Evolutionary conservation across 2,797 vertebrate genomes (phyloP).

Genomic region (Melanitta fusca): DNA sequence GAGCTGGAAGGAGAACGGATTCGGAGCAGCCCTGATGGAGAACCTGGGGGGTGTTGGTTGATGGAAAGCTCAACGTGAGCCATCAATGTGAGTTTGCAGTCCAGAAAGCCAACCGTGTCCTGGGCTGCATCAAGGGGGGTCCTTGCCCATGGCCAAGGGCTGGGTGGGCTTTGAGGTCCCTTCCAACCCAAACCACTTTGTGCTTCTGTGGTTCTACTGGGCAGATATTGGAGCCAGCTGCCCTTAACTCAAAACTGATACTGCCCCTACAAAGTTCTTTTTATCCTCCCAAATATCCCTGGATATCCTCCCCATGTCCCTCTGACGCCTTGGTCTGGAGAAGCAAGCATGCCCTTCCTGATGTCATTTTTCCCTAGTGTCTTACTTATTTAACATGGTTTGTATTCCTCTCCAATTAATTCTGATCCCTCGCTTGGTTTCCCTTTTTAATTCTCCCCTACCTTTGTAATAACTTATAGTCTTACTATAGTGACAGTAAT

Average conservation of each 20-base stretch:
- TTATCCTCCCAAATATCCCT: background rate
- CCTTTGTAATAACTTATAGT: conserved; percentile 6
- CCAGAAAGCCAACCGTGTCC: too few relatives aligned
- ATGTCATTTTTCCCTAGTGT: accelerated
- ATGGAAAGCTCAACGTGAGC: too few relatives aligned
- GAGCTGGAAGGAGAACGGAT: too few relatives aligned
- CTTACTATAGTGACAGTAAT: conserved; percentile 33
- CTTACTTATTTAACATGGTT: background rate
- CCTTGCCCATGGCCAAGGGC: too few relatives aligned
- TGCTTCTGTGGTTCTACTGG: too few relatives aligned
- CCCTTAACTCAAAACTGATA: background rate
- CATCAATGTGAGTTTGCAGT: too few relatives aligned
- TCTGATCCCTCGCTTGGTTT: background rate
- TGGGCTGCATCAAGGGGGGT: too few relatives aligned
- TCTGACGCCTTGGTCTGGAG: background rate
- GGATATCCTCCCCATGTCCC: background rate
- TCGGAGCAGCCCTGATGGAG: too few relatives aligned
- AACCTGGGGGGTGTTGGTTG: too few relatives aligned
- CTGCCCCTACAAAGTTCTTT: background rate
- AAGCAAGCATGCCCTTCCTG: background rate
- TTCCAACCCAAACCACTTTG: too few relatives aligned
- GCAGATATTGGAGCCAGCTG: background rate
- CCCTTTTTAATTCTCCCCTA: conserved; percentile 24
- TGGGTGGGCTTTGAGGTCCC: too few relatives aligned
- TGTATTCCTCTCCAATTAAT: background rate